phyloP scores from a whole-genome alignment of 2,113 vertebrate genomes.

The Rhinopithecus roxellana region DNA sequence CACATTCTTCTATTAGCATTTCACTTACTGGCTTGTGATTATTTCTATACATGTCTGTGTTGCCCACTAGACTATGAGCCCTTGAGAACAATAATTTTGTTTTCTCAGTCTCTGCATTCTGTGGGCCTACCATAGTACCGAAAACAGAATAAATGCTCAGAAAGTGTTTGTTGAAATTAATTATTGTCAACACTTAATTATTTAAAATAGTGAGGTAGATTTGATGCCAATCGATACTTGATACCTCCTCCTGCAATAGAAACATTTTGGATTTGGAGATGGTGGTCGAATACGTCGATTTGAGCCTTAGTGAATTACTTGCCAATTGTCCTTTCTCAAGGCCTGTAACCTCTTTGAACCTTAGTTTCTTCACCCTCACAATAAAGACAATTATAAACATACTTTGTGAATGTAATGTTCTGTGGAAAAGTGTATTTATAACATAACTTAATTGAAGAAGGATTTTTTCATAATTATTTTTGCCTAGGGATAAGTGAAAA shows the following conservation, averaged over 20 bases:
- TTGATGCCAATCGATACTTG: neutral
- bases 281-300: neutral
- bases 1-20: neutral
- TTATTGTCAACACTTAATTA: neutral
- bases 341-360: neutral
- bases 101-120: neutral
- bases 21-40: neutral
- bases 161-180: constrained; percentile 31
- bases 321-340: neutral
- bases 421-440: constrained; percentile 8
- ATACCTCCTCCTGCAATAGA: neutral
- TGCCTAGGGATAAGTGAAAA: neutral
- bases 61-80: neutral
- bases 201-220: neutral
- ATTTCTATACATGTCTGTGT: neutral
- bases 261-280: neutral
- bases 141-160: neutral
- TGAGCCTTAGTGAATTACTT: neutral
- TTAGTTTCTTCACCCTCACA: neutral
- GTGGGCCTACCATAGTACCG: neutral
- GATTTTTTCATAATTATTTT: neutral
- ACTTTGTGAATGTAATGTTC: neutral
- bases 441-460: neutral
- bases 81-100: neutral
- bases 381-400: neutral